A percentile compares a stretch with the other conserved stretches of the same genome.
Conservation (phyloP, 2,888 invertebrate genomes). For the Sipunculus nudus region DNA sequence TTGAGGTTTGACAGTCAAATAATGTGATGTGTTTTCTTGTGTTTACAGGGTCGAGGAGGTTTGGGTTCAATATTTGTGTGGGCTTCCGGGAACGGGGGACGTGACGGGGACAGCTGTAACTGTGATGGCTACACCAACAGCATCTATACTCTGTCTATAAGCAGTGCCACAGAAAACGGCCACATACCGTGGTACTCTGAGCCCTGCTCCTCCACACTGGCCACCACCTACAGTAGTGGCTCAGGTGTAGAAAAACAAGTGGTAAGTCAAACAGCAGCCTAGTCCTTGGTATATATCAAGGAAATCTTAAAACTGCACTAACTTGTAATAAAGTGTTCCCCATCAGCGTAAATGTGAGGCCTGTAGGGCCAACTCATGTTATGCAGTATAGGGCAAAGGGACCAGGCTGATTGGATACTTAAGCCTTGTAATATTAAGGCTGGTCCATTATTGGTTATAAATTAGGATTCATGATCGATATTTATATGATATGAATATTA, state of each 20-base stretch:
- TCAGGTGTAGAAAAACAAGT: conserved; percentile 77
- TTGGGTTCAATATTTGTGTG: conserved; percentile 98
- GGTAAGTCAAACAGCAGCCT: conserved; percentile 63
- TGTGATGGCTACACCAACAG: conserved; percentile 99
- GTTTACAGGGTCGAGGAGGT: conserved; percentile 82
- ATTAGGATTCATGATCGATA: too few species aligned
- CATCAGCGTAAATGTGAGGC: too few species aligned
- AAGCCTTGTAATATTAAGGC: too few species aligned
- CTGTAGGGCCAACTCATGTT: too few species aligned
- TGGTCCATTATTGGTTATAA: too few species aligned
- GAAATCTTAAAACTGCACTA: too few species aligned
- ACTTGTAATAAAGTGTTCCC: too few species aligned
- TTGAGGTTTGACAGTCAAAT: neutral
- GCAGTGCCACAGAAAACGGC: conserved; percentile 75
- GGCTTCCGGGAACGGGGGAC: conserved; percentile 98
- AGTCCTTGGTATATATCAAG: too few species aligned
- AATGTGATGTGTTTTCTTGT: neutral
- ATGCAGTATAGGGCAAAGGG: too few species aligned
- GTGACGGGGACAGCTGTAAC: conserved; percentile 90
- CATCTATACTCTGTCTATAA: conserved; percentile 97
- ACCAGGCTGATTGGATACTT: too few species aligned
- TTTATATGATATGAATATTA: too few species aligned
- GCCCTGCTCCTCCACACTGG: conserved; percentile 96
- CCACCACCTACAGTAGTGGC: conserved; percentile 97
- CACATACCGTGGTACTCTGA: conserved; percentile 93